A percentile compares a stretch with the other conserved stretches of the same genome.
These are phyloP conservation scores for Nomada goodeniana DNA, from an alignment of 2,888 invertebrate genomes.

Conservation along the genomic window DNA sequence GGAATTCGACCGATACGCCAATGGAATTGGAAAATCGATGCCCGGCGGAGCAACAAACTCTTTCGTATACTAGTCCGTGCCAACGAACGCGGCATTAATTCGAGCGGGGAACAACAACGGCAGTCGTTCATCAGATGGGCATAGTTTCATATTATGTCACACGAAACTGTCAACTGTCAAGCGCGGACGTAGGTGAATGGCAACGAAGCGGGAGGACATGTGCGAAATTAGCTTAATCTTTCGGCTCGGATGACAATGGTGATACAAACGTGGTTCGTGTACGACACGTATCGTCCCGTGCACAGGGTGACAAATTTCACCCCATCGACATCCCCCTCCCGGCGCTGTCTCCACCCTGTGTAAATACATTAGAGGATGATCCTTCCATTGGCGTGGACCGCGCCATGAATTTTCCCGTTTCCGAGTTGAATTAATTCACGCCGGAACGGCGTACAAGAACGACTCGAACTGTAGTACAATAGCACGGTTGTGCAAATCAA, in stretches of 20 bases:
- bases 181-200: constrained; percentile 60
- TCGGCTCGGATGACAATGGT: constrained; percentile 84
- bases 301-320: constrained; percentile 83
- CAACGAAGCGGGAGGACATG: constrained; percentile 80
- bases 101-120: constrained; percentile 39
- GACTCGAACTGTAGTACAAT: too few species aligned
- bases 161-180: constrained; percentile 69
- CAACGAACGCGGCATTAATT: constrained; percentile 47
- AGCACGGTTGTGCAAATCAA: too few species aligned
- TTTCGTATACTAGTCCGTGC: too few species aligned
- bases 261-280: constrained; percentile 83
- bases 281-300: constrained; percentile 81
- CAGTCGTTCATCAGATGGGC: constrained; percentile 31
- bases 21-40: background rate
- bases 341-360: constrained; percentile 78
- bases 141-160: constrained; percentile 74
- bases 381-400: constrained; percentile 79
- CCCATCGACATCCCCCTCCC: constrained; percentile 74
- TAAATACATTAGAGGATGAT: constrained; percentile 85
- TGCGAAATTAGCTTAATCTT: constrained; percentile 85
- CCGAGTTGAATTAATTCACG: too few species aligned
- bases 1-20: background rate
- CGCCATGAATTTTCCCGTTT: background rate
- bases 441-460: too few species aligned
- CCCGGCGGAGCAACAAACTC: background rate